Evolutionary conservation across 1,140 invertebrate genomes (phyloP), one percentile per base, ranked within the genome.

Genomic region (Solenopsis invicta): DNA sequence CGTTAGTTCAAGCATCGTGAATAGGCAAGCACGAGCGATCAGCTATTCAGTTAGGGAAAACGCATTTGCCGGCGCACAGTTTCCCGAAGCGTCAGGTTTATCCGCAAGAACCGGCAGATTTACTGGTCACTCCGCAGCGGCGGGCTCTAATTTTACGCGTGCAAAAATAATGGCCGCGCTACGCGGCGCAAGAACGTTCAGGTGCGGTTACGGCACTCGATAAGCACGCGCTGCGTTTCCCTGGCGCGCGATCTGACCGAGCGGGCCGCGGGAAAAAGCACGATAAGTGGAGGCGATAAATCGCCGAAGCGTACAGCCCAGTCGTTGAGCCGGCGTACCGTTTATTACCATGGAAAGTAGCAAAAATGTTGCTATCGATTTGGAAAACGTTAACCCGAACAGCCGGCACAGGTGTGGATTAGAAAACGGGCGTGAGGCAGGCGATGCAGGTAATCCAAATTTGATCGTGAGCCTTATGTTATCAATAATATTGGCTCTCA

Each of bases 321-420:
- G 74, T 78, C 45, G 74, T 88, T 87, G 34, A 24, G 76, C 52
- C 52, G 56, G 69, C 41, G 45, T 69, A 59, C 86, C 69, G 78
- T 88, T 87, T 88, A 88, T 87, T 87, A 59, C 67, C 59, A 12
- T 29, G 52, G 54, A 84, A 82, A 72, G 80, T 84, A 74, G 56
- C 66, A 74, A 84, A 84, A 74, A 74, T 74, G 9, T 21, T 59
- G 67, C 54, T 74, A 48, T 74, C 62, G 62, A 13, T 80, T 72
- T 71, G 41, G 80, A 74, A 84, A 84, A 74, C 37, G 41, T 48
- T 62, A 61, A 72, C 18, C 24, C 16, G 52, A 24, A 21, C 41
- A 41, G n/a, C 59, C 67, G 48, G 45, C 54, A 48, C 52, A 72
- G 24, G 24, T 48, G 50, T 74, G 41, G 24, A 74, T 74, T 61